A percentile compares a stretch with the other conserved stretches of the same genome.
Conservation (phyloP, 2,797 vertebrate species). For the Macrochelys suwanniensis region DNA sequence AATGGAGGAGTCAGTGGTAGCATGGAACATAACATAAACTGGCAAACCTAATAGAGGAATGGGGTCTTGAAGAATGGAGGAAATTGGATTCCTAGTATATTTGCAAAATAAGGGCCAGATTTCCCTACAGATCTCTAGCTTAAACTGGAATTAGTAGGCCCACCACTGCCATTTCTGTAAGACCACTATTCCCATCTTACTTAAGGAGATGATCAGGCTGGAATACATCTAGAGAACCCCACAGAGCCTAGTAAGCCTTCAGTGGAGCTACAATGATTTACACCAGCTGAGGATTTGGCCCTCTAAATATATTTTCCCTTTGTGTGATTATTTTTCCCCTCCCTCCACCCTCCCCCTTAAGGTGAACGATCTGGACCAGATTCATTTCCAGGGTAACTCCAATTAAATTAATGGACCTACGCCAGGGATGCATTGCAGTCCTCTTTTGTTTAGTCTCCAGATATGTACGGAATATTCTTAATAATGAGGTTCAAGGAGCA, state of each 20-base stretch:
- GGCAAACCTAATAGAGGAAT: too few species aligned
- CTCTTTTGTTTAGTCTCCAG: constrained; percentile 37
- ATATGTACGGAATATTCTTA: constrained; percentile 28
- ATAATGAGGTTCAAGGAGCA: background rate
- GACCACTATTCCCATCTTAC: background rate
- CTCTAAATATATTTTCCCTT: background rate
- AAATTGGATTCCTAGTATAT: too few species aligned
- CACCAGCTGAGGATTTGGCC: background rate
- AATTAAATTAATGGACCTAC: background rate
- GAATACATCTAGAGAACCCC: background rate
- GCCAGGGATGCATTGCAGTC: background rate
- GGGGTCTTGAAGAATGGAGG: too few species aligned
- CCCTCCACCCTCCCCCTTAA: background rate
- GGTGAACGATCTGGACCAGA: background rate
- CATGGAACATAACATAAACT: too few species aligned
- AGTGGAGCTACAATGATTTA: background rate
- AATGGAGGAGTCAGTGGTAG: too few species aligned
- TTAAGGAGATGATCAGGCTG: background rate
- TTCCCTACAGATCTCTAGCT: background rate
- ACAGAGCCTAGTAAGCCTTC: background rate
- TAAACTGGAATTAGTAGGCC: background rate
- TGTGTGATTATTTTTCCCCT: background rate
- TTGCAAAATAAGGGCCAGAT: background rate
- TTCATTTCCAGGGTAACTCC: constrained; percentile 6
- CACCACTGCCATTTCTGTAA: background rate